Percentiles rank a stretch among this genome's conserved stretches.
These are phyloP conservation scores for Engystomops pustulosus DNA, from an alignment of 2,113 vertebrate genomes.

Conservation along the genomic window DNA sequence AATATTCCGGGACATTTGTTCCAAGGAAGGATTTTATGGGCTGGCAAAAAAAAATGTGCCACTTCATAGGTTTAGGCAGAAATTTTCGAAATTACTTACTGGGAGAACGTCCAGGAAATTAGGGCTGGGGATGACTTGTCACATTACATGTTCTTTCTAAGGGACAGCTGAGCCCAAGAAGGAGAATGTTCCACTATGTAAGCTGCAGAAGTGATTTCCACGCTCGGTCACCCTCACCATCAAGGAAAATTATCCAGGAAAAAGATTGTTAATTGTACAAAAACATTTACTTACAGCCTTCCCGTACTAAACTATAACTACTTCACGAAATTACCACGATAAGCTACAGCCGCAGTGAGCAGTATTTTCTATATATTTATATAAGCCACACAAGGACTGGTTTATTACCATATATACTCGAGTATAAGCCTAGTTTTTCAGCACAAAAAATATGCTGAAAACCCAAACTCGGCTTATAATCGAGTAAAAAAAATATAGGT, in stretches of 20 bases:
- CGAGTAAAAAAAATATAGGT: no score
- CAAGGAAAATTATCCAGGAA: neutral
- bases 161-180: slow-evolving; percentile 32
- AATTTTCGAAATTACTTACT: slow-evolving; percentile 23
- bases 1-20: slow-evolving; percentile 6
- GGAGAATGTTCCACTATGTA: slow-evolving; percentile 44
- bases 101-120: slow-evolving; percentile 44
- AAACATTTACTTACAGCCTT: neutral
- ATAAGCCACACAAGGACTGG: no score
- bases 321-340: no score
- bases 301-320: no score
- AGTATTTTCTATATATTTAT: no score
- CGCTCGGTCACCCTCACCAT: neutral
- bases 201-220: neutral
- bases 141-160: slow-evolving; percentile 47
- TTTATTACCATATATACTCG: no score
- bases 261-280: slow-evolving; percentile 20
- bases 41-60: slow-evolving; percentile 25
- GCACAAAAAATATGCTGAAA: no score
- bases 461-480: no score
- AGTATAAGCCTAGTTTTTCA: no score
- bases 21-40: slow-evolving; percentile 27
- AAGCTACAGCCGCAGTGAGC: no score
- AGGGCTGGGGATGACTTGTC: slow-evolving; percentile 40
- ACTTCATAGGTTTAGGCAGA: slow-evolving; percentile 35